Evolutionary conservation across 2,888 invertebrate genomes (phyloP).

Genomic region (Hermodice carunculata): DNA sequence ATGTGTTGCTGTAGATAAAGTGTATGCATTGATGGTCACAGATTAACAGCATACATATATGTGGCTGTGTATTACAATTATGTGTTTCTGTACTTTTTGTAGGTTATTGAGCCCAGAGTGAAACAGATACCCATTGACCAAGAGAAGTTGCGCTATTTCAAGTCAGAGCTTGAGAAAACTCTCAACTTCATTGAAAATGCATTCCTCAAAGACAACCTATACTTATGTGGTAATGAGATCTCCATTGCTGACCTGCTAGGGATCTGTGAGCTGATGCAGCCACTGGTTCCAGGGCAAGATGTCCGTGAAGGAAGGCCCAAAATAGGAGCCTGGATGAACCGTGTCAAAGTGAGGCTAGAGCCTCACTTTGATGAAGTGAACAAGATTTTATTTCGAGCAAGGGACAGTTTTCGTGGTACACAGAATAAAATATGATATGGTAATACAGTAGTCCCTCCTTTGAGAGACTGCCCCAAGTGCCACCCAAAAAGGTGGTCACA

Average conservation of each 20-base stretch:
- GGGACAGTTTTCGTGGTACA: conserved; percentile 4
- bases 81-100: neutral
- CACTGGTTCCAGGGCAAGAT: conserved; percentile 53
- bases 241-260: conserved; percentile 63
- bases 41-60: too few relatives aligned
- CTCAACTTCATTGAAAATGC: conserved; percentile 47
- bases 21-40: too few relatives aligned
- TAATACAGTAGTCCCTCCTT: neutral
- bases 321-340: conserved; percentile 55
- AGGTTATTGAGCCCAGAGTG: conserved; percentile 57
- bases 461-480: neutral
- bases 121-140: conserved; percentile 50
- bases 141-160: conserved; percentile 46
- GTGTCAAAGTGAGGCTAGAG: conserved; percentile 46
- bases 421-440: neutral
- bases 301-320: conserved; percentile 48
- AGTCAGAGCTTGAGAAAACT: conserved; percentile 30
- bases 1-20: too few relatives aligned
- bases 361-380: conserved; percentile 32
- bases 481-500: too few relatives aligned
- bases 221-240: conserved; percentile 54
- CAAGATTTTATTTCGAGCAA: neutral
- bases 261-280: conserved; percentile 62
- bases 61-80: neutral
- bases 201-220: conserved; percentile 55